phyloP scores from a whole-genome alignment of 2,797 vertebrate species.

The Myotis pilosus region DNA sequence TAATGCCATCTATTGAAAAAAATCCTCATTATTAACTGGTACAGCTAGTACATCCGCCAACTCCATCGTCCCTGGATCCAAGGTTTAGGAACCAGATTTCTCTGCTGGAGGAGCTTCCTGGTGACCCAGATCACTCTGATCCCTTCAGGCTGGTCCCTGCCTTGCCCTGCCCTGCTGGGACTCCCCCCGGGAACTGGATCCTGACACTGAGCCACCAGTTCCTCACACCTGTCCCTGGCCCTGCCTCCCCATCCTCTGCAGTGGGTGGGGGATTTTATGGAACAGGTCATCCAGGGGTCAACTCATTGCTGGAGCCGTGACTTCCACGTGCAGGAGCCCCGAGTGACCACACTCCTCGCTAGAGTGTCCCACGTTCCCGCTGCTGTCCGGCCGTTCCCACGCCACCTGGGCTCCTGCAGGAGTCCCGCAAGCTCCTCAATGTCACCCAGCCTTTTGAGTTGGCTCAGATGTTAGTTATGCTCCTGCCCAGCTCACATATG shows the following conservation, averaged over 20 bases:
- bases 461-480: not conserved
- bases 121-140: not conserved
- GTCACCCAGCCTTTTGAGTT: not conserved
- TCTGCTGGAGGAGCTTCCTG: not conserved
- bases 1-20: too few relatives aligned
- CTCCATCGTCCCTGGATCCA: not conserved
- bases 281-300: not conserved
- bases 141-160: not conserved
- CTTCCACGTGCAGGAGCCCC: not conserved
- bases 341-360: not conserved
- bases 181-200: not conserved
- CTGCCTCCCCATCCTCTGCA: not conserved
- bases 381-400: not conserved
- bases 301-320: not conserved
- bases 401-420: not conserved
- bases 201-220: not conserved
- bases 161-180: rapidly evolving
- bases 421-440: not conserved
- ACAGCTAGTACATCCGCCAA: too few relatives aligned
- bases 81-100: not conserved
- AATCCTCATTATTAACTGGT: too few relatives aligned
- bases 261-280: too few relatives aligned
- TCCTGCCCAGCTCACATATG: not conserved
- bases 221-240: not conserved
- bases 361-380: rapidly evolving